These are phyloP conservation scores for Paedocypris micromegethes DNA, from an alignment of 2,797 vertebrate species.

Conservation along the genomic window DNA sequence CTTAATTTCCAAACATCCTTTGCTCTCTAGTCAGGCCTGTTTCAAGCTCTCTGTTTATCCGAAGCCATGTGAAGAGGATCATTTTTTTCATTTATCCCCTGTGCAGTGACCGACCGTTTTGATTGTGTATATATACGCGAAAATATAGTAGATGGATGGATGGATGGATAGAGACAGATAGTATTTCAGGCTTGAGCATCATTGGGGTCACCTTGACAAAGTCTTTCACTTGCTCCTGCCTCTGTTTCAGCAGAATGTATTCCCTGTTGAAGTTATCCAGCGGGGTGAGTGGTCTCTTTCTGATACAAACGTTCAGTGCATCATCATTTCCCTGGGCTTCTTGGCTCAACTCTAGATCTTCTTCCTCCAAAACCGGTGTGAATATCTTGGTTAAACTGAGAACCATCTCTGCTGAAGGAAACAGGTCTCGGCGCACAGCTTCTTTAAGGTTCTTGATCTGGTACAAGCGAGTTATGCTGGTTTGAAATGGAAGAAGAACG, in stretches of 20 bases:
- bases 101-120: no score
- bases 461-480: slow-evolving; percentile 69
- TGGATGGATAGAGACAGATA: no score
- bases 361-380: slow-evolving; percentile 51
- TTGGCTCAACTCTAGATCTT: slow-evolving; percentile 10
- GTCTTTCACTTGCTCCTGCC: slow-evolving; percentile 40
- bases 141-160: no score
- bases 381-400: slow-evolving; percentile 64
- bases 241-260: slow-evolving; percentile 53
- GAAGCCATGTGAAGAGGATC: no score
- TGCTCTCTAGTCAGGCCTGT: no score
- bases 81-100: no score
- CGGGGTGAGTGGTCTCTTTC: slow-evolving; percentile 36
- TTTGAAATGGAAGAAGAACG: no score
- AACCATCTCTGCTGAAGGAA: slow-evolving; percentile 78
- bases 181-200: no score
- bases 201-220: slow-evolving; percentile 58
- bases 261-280: slow-evolving; percentile 54
- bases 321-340: slow-evolving; percentile 12
- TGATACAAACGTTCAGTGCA: background rate
- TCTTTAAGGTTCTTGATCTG: slow-evolving; percentile 61
- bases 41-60: no score
- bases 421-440: slow-evolving; percentile 61
- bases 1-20: no score
- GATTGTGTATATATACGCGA: no score